Percentiles rank a stretch among this genome's conserved stretches.
Evolutionary conservation across 2,888 invertebrate species (phyloP).

Genomic region (Drosophila lutescens): DNA sequence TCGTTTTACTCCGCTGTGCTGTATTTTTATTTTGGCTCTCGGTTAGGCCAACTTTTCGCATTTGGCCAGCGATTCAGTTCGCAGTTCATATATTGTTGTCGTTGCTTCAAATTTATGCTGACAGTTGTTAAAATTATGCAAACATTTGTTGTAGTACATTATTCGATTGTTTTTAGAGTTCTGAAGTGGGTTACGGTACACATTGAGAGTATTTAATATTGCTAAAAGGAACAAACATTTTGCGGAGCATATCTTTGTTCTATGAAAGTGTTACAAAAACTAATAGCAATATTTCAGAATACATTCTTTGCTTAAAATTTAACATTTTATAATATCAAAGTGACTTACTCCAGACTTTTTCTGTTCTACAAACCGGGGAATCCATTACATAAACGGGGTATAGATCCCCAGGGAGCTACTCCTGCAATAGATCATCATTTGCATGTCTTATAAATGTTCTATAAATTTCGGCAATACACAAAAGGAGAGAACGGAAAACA

Average conservation of each 20-base stretch:
- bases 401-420: slow-evolving; percentile 35
- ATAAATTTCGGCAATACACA: slow-evolving; percentile 13
- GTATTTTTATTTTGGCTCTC: slow-evolving; percentile 51
- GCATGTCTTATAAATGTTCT: slow-evolving; percentile 47
- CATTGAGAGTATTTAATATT: background rate
- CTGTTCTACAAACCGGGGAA: background rate
- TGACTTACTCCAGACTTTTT: background rate
- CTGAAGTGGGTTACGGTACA: slow-evolving; percentile 8
- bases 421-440: slow-evolving; percentile 70
- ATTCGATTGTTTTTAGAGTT: background rate
- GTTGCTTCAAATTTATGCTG: slow-evolving; percentile 56
- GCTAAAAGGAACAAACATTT: background rate
- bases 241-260: too few relatives aligned
- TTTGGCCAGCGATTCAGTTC: slow-evolving; percentile 54
- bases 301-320: background rate
- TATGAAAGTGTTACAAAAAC: background rate
- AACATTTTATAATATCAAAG: too few relatives aligned
- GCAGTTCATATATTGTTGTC: slow-evolving; percentile 47
- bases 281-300: background rate
- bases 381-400: slow-evolving; percentile 30
- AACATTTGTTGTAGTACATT: slow-evolving; percentile 16
- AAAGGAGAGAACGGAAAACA: slow-evolving; percentile 12
- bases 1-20: slow-evolving; percentile 4
- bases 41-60: slow-evolving; percentile 61
- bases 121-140: slow-evolving; percentile 66